A percentile compares a stretch with the other conserved stretches of the same genome.
Evolutionary conservation across 2,113 vertebrate species (phyloP).

Genomic region (Rhineura floridana): DNA sequence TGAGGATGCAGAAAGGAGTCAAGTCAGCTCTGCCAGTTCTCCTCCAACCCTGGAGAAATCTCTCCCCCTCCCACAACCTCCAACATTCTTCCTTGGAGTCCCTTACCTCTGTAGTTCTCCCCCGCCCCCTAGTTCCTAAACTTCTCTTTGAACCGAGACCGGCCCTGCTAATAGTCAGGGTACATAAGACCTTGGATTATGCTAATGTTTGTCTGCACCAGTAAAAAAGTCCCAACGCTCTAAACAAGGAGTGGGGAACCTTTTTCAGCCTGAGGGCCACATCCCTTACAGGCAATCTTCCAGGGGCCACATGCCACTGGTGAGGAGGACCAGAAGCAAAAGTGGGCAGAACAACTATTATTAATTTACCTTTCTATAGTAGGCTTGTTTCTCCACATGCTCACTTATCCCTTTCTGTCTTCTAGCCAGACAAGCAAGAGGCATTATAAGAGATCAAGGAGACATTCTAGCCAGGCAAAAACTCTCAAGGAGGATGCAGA

Average conservation of each 20-base stretch:
- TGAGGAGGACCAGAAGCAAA: no score
- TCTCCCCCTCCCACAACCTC: neutral
- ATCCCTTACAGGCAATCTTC: no score
- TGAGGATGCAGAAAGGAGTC: constrained; percentile 38
- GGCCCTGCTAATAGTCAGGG: neutral
- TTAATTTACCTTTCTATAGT: no score
- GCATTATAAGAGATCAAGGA: no score
- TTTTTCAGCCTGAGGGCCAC: neutral
- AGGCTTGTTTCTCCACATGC: no score
- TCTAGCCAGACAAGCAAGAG: no score
- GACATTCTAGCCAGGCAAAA: no score
- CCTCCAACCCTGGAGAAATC: neutral
- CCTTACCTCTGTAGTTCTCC: neutral
- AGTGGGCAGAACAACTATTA: no score
- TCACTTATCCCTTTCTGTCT: no score
- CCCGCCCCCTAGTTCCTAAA: no score
- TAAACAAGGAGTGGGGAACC: neutral
- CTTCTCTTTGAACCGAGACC: neutral
- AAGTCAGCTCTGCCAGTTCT: neutral
- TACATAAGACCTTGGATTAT: neutral
- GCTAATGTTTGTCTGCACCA: neutral
- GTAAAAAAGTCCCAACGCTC: neutral
- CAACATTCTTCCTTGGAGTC: neutral
- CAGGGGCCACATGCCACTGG: no score
- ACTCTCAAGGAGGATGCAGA: no score